Percentiles rank a stretch among this genome's conserved stretches.
Conservation (phyloP, 2,888 invertebrate genomes). For the Aromia moschata region DNA sequence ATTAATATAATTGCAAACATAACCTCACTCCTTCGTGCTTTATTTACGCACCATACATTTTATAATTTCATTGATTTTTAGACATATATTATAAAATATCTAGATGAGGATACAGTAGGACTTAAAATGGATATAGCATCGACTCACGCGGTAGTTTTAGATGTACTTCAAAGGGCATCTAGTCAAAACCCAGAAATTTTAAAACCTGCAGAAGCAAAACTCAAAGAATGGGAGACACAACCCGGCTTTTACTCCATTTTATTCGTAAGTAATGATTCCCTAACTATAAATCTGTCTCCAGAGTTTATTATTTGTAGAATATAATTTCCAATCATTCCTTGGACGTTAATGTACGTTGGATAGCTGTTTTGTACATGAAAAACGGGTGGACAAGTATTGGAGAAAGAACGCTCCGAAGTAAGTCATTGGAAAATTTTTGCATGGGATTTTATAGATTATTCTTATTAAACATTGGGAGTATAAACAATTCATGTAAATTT, state of each 20-base stretch:
- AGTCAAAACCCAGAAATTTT: conserved; percentile 85
- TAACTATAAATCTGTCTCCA: too few species aligned
- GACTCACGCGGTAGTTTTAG: conserved; percentile 70
- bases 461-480: too few species aligned
- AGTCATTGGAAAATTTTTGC: too few species aligned
- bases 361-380: conserved; percentile 92
- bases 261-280: conserved; percentile 72
- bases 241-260: conserved; percentile 89
- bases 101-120: conserved; percentile 17
- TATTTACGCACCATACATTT: conserved; percentile 12
- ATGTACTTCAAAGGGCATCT: conserved; percentile 83
- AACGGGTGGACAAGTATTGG: conserved; percentile 96
- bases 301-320: too few species aligned
- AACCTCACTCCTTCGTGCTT: conserved; percentile 21
- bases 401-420: conserved; percentile 82
- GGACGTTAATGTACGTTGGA: conserved; percentile 87
- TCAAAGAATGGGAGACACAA: conserved; percentile 89
- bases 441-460: not conserved
- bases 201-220: conserved; percentile 87
- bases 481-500: too few species aligned
- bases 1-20: too few species aligned
- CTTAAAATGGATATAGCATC: conserved; percentile 39
- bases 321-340: conserved; percentile 80
- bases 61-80: conserved; percentile 24
- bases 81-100: conserved; percentile 2